Conservation (phyloP, 2,888 invertebrate species). For the Chymomyza fuscimana region DNA sequence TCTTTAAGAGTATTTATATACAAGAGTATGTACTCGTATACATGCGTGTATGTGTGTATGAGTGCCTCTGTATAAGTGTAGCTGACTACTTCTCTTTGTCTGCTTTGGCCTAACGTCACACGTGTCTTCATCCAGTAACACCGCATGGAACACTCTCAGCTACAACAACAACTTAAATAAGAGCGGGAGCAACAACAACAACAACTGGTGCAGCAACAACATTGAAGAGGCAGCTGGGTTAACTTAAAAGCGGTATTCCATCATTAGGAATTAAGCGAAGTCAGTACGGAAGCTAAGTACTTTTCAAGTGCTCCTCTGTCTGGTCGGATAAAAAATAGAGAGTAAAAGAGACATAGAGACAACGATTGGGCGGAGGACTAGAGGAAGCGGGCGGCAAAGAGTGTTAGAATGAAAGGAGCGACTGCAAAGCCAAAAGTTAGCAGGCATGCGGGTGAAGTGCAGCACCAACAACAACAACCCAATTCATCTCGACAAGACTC, state of each 20-base stretch:
- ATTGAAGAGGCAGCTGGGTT: constrained; percentile 7
- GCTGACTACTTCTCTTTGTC: background rate
- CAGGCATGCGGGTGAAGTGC: constrained; percentile 22
- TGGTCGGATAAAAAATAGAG: constrained; percentile 3
- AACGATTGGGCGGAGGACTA: background rate
- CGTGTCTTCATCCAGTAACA: background rate
- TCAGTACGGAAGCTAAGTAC: constrained; percentile 52
- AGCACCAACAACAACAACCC: constrained; percentile 29
- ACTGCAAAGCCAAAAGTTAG: constrained; percentile 3
- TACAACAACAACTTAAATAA: background rate
- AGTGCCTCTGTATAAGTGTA: background rate
- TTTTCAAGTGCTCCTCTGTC: constrained; percentile 34
- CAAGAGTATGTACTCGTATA: background rate
- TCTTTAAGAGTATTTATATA: background rate
- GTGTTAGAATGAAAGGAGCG: background rate
- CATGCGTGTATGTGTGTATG: background rate
- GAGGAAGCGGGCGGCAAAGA: background rate
- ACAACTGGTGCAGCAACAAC: constrained; percentile 3
- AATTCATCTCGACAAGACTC: constrained; percentile 5
- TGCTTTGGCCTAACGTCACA: background rate
- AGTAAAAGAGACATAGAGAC: background rate
- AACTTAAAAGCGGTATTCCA: constrained; percentile 35
- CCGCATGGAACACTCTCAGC: background rate
- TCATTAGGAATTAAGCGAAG: constrained; percentile 57
- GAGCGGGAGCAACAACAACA: background rate